Evolutionary conservation across 1,140 invertebrate genomes (phyloP).

Genomic region (Brachionus asplanchnoidis): DNA sequence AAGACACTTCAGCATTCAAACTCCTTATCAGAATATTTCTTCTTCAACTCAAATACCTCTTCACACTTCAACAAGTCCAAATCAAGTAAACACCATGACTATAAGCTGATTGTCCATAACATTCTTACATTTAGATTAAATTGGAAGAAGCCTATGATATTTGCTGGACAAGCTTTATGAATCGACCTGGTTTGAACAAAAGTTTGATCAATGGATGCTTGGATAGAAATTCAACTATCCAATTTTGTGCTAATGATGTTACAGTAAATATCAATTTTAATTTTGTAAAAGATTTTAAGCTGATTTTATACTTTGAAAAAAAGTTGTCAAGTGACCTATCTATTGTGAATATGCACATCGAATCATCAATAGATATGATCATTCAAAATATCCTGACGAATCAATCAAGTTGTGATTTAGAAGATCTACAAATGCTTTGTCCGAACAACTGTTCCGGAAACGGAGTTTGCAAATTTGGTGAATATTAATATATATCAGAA

Average conservation of each 20-base stretch:
- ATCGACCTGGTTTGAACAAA: not conserved
- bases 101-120: not conserved
- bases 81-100: not conserved
- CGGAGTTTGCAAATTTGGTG: not conserved
- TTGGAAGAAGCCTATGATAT: not conserved
- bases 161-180: not conserved
- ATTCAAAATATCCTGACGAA: not conserved
- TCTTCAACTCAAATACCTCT: not conserved
- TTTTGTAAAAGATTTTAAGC: not conserved
- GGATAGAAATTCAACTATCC: not conserved
- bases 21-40: not conserved
- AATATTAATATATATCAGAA: not conserved
- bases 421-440: not conserved
- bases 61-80: not conserved
- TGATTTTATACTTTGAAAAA: not conserved
- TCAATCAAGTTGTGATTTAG: not conserved
- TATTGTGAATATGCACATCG: not conserved
- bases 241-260: not conserved
- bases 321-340: not conserved
- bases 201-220: not conserved
- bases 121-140: not conserved
- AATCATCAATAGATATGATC: conserved; percentile 3
- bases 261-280: not conserved
- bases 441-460: not conserved
- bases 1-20: not conserved